Conservation (phyloP, 30 jellyfish, hydroid and myxozoan genomes). For the Nemopilema nomurai region DNA sequence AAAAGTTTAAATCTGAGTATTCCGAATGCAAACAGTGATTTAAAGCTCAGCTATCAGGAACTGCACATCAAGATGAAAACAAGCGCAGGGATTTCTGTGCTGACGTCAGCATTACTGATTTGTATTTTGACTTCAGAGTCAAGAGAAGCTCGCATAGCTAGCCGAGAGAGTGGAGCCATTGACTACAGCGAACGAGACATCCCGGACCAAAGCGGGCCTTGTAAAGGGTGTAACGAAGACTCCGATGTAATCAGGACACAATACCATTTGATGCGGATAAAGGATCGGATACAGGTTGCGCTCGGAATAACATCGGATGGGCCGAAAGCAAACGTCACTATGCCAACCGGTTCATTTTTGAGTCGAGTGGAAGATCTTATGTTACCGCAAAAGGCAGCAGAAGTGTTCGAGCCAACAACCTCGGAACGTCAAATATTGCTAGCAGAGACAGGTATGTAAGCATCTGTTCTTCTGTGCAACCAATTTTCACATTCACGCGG, state of each 20-base stretch:
- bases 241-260: neutral
- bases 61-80: neutral
- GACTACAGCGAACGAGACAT: neutral
- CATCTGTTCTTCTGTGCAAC: too few relatives aligned
- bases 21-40: neutral
- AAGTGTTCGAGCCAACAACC: neutral
- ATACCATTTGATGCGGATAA: slow-evolving; percentile 10
- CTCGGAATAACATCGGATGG: slow-evolving; percentile 23
- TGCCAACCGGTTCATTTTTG: neutral
- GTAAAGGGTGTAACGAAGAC: slow-evolving; percentile 26
- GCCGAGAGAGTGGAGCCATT: neutral
- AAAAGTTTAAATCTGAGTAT: neutral
- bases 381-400: neutral
- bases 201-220: neutral
- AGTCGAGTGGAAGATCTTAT: neutral
- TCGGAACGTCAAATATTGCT: slow-evolving; percentile 18
- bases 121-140: neutral
- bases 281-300: slow-evolving; percentile 13
- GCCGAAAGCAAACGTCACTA: neutral
- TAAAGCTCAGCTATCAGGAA: neutral
- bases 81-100: neutral
- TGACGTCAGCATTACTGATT: neutral
- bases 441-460: slow-evolving; percentile 3
- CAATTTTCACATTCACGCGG: neutral
- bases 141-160: neutral